phyloP scores from a whole-genome alignment of 1,140 invertebrate genomes.

The Panulirus ornatus region DNA sequence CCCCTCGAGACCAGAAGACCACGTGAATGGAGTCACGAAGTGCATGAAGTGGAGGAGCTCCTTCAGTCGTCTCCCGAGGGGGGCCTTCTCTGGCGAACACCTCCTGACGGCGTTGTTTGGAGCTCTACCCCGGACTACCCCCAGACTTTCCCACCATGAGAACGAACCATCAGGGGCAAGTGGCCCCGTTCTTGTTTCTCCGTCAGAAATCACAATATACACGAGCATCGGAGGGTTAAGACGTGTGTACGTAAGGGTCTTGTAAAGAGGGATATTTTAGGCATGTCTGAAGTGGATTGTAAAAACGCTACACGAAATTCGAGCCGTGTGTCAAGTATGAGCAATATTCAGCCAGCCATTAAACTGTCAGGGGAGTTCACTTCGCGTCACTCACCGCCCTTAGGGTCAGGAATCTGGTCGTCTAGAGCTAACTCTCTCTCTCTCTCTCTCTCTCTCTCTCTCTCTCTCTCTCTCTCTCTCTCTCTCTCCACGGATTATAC shows the following conservation, averaged over 20 bases:
- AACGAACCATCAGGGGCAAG: too few species aligned
- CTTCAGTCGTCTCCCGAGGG: background rate
- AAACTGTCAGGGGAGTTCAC: constrained; percentile 45
- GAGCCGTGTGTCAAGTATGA: constrained; percentile 38
- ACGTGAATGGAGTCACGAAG: background rate
- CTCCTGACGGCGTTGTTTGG: background rate
- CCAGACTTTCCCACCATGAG: too few species aligned
- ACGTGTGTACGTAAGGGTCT: background rate
- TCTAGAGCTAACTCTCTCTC: background rate
- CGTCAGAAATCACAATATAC: background rate
- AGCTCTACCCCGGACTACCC: background rate
- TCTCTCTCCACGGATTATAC: too few species aligned
- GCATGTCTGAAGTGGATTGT: constrained; percentile 48
- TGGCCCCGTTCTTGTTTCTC: too few species aligned
- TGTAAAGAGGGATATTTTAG: constrained; percentile 20
- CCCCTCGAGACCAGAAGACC: background rate
- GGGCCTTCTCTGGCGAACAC: background rate
- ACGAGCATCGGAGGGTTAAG: background rate
- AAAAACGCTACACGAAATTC: constrained; percentile 51
- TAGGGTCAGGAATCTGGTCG: constrained; percentile 20
- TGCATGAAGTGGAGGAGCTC: background rate
- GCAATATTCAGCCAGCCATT: constrained; percentile 52
- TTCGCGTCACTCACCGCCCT: constrained; percentile 46
- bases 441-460: constrained; percentile 21
- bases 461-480: constrained; percentile 31